Conservation (phyloP, 2,797 vertebrate genomes). For the Microtus agrestis region DNA sequence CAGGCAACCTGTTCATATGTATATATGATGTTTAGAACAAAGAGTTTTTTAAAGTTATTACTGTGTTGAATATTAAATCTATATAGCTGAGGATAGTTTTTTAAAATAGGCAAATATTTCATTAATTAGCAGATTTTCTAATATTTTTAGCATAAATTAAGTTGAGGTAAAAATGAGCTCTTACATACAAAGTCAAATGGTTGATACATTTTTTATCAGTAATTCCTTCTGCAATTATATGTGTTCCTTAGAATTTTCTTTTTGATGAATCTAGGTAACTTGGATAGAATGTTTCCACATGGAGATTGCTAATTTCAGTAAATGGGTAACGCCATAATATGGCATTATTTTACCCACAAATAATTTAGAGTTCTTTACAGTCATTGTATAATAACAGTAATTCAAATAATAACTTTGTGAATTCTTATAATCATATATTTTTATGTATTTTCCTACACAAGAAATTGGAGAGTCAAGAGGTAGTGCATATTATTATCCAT, state of each 20-base stretch:
- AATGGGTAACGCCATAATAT: not conserved
- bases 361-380: not conserved
- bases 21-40: conserved; percentile 5
- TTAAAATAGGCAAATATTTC: not conserved
- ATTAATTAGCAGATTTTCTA: not conserved
- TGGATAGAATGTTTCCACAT: not conserved
- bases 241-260: not conserved
- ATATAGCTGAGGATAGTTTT: not conserved
- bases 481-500: not conserved
- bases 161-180: not conserved
- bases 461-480: not conserved
- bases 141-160: not conserved
- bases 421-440: not conserved
- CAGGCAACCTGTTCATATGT: not conserved
- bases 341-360: conserved; percentile 9
- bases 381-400: not conserved
- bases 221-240: not conserved
- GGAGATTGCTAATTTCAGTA: not conserved
- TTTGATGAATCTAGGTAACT: not conserved
- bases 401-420: not conserved
- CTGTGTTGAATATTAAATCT: not conserved
- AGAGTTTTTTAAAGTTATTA: not conserved
- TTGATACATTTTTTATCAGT: not conserved
- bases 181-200: not conserved
- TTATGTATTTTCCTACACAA: not conserved